Evolutionary conservation across 2,113 vertebrate species (phyloP).

Genomic region (Galeopterus variegatus): DNA sequence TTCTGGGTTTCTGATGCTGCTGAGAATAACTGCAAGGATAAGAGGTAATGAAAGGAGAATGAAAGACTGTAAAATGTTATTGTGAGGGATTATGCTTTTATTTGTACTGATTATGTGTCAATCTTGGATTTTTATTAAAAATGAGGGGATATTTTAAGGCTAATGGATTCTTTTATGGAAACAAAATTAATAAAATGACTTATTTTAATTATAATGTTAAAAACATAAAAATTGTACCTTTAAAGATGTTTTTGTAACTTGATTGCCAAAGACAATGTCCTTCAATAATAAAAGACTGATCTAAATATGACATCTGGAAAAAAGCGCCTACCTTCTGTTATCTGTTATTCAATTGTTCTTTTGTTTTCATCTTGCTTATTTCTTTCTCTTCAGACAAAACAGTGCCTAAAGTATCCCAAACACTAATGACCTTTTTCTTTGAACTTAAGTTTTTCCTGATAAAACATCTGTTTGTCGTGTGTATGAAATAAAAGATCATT

Average conservation of each 20-base stretch:
- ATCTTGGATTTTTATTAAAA: constrained; percentile 55
- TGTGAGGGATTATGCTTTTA: constrained; percentile 47
- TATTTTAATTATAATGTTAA: constrained; percentile 44
- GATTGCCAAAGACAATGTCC: background rate
- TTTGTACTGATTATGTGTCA: constrained; percentile 8
- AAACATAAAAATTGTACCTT: background rate
- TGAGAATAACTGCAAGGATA: constrained; percentile 68
- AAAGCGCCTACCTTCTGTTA: background rate
- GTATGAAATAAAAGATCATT: background rate
- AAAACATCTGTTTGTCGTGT: background rate
- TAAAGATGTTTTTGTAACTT: constrained; percentile 46
- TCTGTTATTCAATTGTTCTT: background rate
- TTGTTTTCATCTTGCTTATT: background rate
- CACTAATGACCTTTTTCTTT: background rate
- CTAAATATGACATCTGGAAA: background rate
- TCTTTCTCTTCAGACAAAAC: constrained; percentile 22
- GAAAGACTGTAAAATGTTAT: constrained; percentile 4
- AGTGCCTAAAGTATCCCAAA: background rate
- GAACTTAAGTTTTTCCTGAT: background rate
- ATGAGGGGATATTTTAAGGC: constrained; percentile 20
- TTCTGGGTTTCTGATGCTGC: constrained; percentile 73
- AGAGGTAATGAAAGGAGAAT: constrained; percentile 25
- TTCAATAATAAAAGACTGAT: constrained; percentile 29
- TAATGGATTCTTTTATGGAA: constrained; percentile 42
- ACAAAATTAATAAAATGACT: constrained; percentile 45